phyloP scores from a whole-genome alignment of 2,797 vertebrate species.

The Lithobates pipiens region DNA sequence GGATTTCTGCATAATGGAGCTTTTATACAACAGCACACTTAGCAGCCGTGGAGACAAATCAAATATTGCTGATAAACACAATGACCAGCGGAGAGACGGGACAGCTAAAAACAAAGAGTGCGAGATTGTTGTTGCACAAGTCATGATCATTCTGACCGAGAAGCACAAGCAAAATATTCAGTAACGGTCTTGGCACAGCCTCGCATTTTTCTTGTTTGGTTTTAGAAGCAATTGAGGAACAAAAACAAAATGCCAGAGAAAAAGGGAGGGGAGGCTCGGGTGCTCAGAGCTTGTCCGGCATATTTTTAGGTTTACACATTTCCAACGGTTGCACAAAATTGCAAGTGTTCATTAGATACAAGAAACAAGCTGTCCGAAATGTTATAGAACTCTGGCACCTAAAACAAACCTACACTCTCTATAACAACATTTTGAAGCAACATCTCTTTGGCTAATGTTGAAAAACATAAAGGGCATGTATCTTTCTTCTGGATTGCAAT shows the following conservation, averaged over 20 bases:
- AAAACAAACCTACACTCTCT: not conserved
- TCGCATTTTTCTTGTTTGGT: slow-evolving; percentile 41
- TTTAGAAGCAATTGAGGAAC: slow-evolving; percentile 41
- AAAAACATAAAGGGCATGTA: not conserved
- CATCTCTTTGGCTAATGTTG: not conserved
- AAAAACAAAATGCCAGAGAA: slow-evolving; percentile 38
- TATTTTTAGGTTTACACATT: slow-evolving; percentile 9
- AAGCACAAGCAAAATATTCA: slow-evolving; percentile 45
- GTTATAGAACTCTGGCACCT: not conserved
- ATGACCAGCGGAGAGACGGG: slow-evolving; percentile 14
- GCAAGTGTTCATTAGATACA: not conserved
- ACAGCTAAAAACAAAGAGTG: slow-evolving; percentile 18
- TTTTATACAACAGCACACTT: slow-evolving; percentile 4
- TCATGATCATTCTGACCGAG: slow-evolving; percentile 35
- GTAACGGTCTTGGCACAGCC: slow-evolving; percentile 35
- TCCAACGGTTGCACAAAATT: not conserved
- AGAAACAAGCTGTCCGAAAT: not conserved
- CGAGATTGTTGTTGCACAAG: slow-evolving; percentile 20
- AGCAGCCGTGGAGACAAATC: slow-evolving; percentile 16
- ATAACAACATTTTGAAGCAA: not conserved
- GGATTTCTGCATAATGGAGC: slow-evolving; percentile 4
- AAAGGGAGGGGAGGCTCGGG: not conserved
- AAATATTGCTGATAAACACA: slow-evolving; percentile 26
- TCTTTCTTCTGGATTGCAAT: not conserved
- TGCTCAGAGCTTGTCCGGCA: not conserved